These are phyloP conservation scores for Ommatoiulus sabulosus DNA, from an alignment of 2,888 invertebrate genomes.

Conservation along the genomic window DNA sequence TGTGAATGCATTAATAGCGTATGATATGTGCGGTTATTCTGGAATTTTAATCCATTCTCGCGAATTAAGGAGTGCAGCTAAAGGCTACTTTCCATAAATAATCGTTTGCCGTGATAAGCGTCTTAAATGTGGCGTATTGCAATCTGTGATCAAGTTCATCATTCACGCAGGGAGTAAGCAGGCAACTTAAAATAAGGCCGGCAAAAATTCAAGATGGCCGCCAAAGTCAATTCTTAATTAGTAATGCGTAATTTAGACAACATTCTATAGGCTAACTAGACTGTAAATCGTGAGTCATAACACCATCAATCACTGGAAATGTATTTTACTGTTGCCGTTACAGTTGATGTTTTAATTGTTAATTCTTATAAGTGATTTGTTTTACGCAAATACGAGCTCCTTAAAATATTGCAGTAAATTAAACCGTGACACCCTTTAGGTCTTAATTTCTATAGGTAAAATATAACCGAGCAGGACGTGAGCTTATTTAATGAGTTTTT, in stretches of 20 bases:
- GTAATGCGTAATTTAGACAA: not conserved
- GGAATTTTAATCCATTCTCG: not conserved
- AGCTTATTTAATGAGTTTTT: too few species aligned
- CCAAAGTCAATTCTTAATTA: not conserved
- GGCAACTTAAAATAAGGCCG: not conserved
- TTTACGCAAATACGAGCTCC: too few species aligned
- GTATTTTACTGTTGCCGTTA: too few species aligned
- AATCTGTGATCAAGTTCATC: not conserved
- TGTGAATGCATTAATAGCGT: not conserved
- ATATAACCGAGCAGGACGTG: too few species aligned
- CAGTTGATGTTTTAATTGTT: too few species aligned
- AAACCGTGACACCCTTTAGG: too few species aligned
- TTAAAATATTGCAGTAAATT: too few species aligned
- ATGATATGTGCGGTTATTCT: not conserved
- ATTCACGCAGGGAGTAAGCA: not conserved
- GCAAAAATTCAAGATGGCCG: not conserved
- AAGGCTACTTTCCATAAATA: not conserved
- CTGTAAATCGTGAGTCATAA: too few species aligned
- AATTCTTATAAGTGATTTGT: too few species aligned
- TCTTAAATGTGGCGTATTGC: not conserved
- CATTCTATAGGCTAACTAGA: not conserved
- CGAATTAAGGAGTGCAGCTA: not conserved
- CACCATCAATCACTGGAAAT: too few species aligned
- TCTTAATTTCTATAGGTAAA: too few species aligned
- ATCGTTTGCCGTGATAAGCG: constrained; percentile 12